Evolutionary conservation across 1,140 invertebrate species (phyloP).

Genomic region (Stenopsyche tienmushanensis): DNA sequence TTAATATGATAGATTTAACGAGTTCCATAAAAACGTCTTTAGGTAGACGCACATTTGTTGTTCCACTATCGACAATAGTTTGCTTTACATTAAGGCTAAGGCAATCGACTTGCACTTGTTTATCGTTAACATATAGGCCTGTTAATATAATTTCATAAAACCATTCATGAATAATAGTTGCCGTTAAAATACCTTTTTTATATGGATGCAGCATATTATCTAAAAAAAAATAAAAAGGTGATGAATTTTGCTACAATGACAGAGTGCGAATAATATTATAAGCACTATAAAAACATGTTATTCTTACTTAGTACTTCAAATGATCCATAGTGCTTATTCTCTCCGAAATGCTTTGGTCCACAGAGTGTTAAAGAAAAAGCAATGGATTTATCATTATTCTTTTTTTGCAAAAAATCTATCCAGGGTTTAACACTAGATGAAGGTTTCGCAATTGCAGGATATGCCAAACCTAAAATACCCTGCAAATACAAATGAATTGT

Average conservation of each 20-base stretch:
- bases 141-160: slow-evolving; percentile 41
- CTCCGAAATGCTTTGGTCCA: slow-evolving; percentile 18
- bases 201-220: slow-evolving; percentile 38
- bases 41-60: slow-evolving; percentile 36
- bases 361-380: slow-evolving; percentile 41
- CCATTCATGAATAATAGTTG: slow-evolving; percentile 35
- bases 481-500: slow-evolving; percentile 4
- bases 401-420: slow-evolving; percentile 40
- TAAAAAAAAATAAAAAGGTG: slow-evolving; percentile 18
- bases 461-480: slow-evolving; percentile 40
- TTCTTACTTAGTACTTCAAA: slow-evolving; percentile 40
- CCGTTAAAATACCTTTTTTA: slow-evolving; percentile 26
- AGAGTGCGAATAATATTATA: not conserved
- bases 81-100: slow-evolving; percentile 31
- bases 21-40: slow-evolving; percentile 35
- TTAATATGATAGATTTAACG: slow-evolving; percentile 20
- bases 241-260: not conserved
- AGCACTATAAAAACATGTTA: not conserved
- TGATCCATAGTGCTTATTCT: slow-evolving; percentile 36
- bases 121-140: slow-evolving; percentile 23
- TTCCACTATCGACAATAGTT: slow-evolving; percentile 40
- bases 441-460: slow-evolving; percentile 37
- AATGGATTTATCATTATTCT: slow-evolving; percentile 39
- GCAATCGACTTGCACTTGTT: slow-evolving; percentile 29
- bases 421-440: slow-evolving; percentile 33